These are phyloP conservation scores for Propithecus deckenii DNA, from an alignment of 2,797 vertebrate genomes.

Conservation along the genomic window DNA sequence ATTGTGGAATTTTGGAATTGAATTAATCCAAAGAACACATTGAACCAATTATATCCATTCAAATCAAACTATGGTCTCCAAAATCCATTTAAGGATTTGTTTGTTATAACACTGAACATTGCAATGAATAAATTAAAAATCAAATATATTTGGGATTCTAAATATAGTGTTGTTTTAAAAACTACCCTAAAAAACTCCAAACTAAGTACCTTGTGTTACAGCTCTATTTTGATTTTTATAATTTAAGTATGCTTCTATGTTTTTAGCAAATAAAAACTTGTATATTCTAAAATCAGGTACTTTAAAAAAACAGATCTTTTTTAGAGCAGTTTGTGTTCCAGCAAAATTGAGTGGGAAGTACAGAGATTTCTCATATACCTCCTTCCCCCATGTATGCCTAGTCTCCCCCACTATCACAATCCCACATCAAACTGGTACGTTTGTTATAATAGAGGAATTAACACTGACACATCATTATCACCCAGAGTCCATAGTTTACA, in stretches of 20 bases:
- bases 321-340: background rate
- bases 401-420: background rate
- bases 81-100: background rate
- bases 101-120: background rate
- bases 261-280: background rate
- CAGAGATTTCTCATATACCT: background rate
- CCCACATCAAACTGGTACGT: background rate
- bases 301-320: background rate
- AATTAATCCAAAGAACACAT: constrained; percentile 3
- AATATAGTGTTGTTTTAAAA: background rate
- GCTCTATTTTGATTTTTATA: background rate
- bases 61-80: background rate
- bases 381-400: background rate
- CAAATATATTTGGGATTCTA: background rate
- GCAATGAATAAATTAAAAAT: background rate
- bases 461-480: background rate
- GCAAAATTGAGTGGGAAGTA: background rate
- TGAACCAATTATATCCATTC: background rate
- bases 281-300: background rate
- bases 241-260: background rate
- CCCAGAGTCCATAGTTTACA: background rate
- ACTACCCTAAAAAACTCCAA: background rate
- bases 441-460: background rate
- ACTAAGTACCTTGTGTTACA: background rate
- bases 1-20: background rate